phyloP scores from a whole-genome alignment of 35 echinoderm and acorn worm species.

The Apostichopus japonicus region DNA sequence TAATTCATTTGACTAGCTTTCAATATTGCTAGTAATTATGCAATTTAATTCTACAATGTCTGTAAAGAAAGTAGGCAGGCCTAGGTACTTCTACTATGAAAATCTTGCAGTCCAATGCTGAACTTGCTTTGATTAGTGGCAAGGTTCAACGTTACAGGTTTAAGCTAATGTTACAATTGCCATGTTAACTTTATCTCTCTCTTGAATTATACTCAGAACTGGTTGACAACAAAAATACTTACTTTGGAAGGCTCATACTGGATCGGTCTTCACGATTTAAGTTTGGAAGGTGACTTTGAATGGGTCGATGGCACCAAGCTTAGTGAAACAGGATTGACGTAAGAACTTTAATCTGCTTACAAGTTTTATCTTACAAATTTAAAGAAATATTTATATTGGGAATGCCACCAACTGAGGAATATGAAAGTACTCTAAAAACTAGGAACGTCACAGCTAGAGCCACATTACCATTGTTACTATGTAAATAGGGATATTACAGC shows the following conservation, averaged over 20 bases:
- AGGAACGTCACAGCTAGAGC: no score
- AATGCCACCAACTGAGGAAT: no score
- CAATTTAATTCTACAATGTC: no score
- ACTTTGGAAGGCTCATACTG: slow-evolving; percentile 51
- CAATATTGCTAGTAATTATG: no score
- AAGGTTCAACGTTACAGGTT: background rate
- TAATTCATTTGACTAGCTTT: no score
- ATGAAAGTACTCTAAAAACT: no score
- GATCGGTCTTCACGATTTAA: slow-evolving; percentile 68
- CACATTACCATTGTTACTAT: no score
- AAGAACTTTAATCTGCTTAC: background rate
- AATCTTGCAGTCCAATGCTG: background rate
- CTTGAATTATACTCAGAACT: slow-evolving; percentile 8
- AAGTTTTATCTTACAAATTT: background rate
- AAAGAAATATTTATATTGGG: background rate
- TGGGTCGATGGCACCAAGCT: slow-evolving; percentile 64
- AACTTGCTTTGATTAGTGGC: background rate
- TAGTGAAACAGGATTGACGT: slow-evolving; percentile 16
- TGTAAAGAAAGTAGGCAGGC: no score
- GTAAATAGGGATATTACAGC: no score
- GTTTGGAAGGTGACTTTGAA: slow-evolving; percentile 54
- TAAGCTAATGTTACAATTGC: background rate
- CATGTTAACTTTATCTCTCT: background rate
- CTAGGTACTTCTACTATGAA: no score
- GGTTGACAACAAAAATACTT: slow-evolving; percentile 14